phyloP scores from a whole-genome alignment of 2,888 invertebrate species.

The Furcula furcula region DNA sequence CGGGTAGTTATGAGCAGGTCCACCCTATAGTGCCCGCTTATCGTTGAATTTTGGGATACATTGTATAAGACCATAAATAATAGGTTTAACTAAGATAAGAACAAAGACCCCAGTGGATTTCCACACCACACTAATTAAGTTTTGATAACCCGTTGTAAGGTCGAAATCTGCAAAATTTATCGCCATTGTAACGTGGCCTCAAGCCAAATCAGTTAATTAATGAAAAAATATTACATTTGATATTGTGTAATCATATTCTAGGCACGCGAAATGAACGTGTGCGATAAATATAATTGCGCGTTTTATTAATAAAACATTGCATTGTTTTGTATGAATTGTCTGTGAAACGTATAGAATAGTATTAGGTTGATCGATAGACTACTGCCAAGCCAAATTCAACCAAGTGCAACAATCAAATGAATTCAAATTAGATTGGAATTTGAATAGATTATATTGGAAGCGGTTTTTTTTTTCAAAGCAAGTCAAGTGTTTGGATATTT shows the following conservation, averaged over 20 bases:
- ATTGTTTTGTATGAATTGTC: not conserved
- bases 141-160: slow-evolving; percentile 2
- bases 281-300: slow-evolving; percentile 6
- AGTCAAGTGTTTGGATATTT: too few relatives aligned
- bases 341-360: not conserved
- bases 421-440: too few relatives aligned
- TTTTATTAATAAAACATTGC: not conserved
- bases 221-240: slow-evolving; percentile 10
- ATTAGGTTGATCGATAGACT: too few relatives aligned
- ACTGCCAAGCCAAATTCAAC: too few relatives aligned
- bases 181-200: slow-evolving; percentile 2
- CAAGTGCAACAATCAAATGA: too few relatives aligned
- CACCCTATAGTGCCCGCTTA: too few relatives aligned
- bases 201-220: slow-evolving; percentile 9
- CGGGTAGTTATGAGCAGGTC: too few relatives aligned
- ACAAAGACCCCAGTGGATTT: not conserved
- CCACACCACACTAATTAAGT: not conserved
- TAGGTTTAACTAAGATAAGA: too few relatives aligned
- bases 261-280: slow-evolving; percentile 12
- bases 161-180: slow-evolving; percentile 4
- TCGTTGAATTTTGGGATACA: too few relatives aligned
- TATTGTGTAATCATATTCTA: not conserved
- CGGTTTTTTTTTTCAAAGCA: too few relatives aligned
- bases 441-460: too few relatives aligned
- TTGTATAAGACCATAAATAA: too few relatives aligned